Percentiles rank a stretch among this genome's conserved stretches.
These are phyloP conservation scores for Cebus imitator DNA, from an alignment of 2,113 vertebrate species.

Conservation along the genomic window DNA sequence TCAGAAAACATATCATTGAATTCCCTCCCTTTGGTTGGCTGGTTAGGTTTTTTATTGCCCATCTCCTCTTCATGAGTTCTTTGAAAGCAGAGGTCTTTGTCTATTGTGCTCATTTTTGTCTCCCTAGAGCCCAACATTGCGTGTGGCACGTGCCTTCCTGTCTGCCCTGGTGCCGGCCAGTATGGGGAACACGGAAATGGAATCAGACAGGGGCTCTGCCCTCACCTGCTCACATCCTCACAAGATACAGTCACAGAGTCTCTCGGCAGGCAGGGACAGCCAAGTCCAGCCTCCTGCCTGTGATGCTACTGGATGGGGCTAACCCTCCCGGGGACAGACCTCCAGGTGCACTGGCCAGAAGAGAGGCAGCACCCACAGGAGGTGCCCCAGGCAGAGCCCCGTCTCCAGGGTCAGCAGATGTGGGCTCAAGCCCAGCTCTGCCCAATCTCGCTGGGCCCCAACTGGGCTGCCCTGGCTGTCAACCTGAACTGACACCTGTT, in stretches of 20 bases:
- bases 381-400: background rate
- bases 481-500: background rate
- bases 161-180: background rate
- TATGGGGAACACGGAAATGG: background rate
- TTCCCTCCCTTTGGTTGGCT: background rate
- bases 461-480: background rate
- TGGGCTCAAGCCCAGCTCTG: background rate
- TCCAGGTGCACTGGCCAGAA: background rate
- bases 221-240: background rate
- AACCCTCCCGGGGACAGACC: background rate
- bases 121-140: background rate
- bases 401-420: background rate
- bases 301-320: background rate
- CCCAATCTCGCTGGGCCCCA: rapidly evolving
- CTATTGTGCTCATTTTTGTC: background rate
- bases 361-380: background rate
- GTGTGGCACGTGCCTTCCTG: background rate
- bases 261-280: background rate
- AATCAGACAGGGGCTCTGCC: background rate
- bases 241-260: background rate
- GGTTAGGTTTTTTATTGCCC: no score
- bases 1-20: rapidly evolving
- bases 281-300: background rate
- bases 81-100: background rate
- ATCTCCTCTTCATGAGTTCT: rapidly evolving